These are phyloP conservation scores for Eristalis intricaria DNA, from an alignment of 2,888 invertebrate species.

Conservation along the genomic window DNA sequence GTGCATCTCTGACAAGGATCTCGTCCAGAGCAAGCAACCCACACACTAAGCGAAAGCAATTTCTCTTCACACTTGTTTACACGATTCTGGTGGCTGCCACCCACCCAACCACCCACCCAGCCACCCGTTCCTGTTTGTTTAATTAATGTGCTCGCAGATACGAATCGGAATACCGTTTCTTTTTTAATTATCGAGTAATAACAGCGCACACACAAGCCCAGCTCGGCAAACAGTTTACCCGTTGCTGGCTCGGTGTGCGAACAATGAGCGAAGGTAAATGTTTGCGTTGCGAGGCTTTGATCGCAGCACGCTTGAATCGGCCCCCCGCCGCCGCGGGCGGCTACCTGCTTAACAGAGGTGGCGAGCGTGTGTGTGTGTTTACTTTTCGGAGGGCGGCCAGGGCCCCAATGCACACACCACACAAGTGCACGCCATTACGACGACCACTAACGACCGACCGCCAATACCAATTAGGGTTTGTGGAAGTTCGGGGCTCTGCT, in stretches of 20 bases:
- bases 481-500: background rate
- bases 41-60: conserved; percentile 28
- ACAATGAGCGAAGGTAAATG: conserved; percentile 52
- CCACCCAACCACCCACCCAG: background rate
- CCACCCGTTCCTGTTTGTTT: conserved; percentile 36
- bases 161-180: conserved; percentile 36
- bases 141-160: conserved; percentile 46
- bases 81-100: background rate
- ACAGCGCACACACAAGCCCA: conserved; percentile 48
- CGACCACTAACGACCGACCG: conserved; percentile 38
- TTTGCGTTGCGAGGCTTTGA: conserved; percentile 54
- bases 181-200: conserved; percentile 63
- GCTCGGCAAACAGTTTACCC: conserved; percentile 55
- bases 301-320: conserved; percentile 1
- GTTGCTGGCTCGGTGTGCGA: conserved; percentile 12
- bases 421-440: conserved; percentile 25
- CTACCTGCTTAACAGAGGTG: background rate
- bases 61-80: conserved; percentile 26
- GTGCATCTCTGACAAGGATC: background rate
- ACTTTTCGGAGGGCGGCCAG: background rate
- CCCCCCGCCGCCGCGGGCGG: background rate
- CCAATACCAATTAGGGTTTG: conserved; percentile 54
- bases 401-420: background rate
- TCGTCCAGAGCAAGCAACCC: background rate
- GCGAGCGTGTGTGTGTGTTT: background rate